These are phyloP conservation scores for Harpalus rufipes DNA, from an alignment of 2,888 invertebrate species.

Conservation along the genomic window DNA sequence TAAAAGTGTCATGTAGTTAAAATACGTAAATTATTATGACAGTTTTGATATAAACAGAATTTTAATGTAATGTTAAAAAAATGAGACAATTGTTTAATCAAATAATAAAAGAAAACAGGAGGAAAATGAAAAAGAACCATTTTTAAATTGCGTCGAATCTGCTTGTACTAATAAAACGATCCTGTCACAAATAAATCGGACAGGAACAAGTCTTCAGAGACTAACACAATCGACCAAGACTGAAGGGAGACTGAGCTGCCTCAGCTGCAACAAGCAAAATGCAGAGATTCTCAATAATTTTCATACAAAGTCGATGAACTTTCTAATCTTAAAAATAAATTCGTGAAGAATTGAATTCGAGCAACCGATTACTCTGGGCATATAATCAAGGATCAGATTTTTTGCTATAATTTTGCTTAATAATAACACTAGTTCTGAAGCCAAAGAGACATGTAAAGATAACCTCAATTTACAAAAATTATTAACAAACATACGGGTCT, in stretches of 20 bases:
- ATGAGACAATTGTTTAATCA: background rate
- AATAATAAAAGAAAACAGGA: background rate
- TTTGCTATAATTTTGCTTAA: too few relatives aligned
- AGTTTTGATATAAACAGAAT: background rate
- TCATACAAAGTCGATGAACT: background rate
- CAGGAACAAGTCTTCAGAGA: conserved; percentile 49
- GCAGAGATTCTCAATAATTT: background rate
- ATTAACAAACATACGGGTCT: too few relatives aligned
- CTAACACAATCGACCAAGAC: background rate
- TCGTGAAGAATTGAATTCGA: too few relatives aligned
- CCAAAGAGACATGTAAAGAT: too few relatives aligned
- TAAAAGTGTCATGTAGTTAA: background rate
- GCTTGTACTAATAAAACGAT: conserved; percentile 37
- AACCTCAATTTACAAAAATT: too few relatives aligned
- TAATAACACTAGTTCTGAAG: too few relatives aligned
- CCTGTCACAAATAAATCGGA: conserved; percentile 51
- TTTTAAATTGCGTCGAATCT: conserved; percentile 18
- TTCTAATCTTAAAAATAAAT: too few relatives aligned
- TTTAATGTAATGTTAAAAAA: background rate
- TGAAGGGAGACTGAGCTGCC: background rate
- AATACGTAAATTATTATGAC: background rate
- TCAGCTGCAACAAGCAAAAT: background rate
- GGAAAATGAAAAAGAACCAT: background rate
- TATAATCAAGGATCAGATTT: too few relatives aligned
- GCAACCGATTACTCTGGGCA: too few relatives aligned